Conservation (phyloP, 2,797 vertebrate genomes). For the Eurystomus glaucurus region DNA sequence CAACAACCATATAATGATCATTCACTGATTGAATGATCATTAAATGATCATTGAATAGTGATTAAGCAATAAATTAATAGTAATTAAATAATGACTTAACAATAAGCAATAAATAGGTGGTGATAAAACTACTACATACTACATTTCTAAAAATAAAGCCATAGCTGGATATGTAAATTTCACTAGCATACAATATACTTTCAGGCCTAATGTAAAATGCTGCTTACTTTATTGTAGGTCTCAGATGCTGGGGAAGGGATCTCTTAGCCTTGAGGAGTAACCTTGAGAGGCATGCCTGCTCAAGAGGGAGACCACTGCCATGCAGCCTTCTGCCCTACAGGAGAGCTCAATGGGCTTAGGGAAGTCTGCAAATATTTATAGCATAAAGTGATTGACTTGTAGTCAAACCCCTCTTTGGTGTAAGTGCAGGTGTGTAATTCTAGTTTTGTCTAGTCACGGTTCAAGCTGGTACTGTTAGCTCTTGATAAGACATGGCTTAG, state of each 20-base stretch:
- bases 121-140: neutral
- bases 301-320: neutral
- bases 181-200: neutral
- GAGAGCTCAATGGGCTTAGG: neutral
- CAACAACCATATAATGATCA: neutral
- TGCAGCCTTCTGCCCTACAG: neutral
- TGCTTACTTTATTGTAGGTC: fast-evolving
- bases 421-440: neutral
- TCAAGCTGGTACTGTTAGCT: neutral
- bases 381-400: neutral
- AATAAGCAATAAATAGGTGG: neutral
- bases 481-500: neutral
- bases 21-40: too few relatives aligned
- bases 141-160: neutral
- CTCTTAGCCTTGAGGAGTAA: neutral
- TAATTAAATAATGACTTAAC: neutral
- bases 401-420: neutral
- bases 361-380: neutral
- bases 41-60: too few relatives aligned
- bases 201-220: neutral
- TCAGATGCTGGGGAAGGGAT: neutral
- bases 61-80: too few relatives aligned
- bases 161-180: neutral
- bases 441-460: neutral
- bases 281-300: neutral